Conservation (phyloP, 1,140 invertebrate genomes). For the Nephotettix cincticeps region DNA sequence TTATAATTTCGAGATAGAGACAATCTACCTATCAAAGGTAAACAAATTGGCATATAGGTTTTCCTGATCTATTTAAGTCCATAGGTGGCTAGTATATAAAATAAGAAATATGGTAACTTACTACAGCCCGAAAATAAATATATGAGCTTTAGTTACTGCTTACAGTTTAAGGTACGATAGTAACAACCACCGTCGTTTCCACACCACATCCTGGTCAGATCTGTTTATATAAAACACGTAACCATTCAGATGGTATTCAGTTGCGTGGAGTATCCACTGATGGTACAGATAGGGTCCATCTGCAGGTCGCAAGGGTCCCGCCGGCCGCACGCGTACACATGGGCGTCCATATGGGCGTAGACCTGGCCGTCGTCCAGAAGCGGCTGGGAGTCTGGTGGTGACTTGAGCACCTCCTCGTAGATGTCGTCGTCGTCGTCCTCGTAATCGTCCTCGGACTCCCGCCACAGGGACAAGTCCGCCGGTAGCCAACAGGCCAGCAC, state of each 20-base stretch:
- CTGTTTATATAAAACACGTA: no score
- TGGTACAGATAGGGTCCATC: constrained; percentile 40
- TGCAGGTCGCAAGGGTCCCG: constrained; percentile 34
- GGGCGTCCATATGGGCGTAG: not conserved
- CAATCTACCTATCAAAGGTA: no score
- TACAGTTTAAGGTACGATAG: no score
- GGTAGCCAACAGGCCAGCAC: constrained; percentile 41
- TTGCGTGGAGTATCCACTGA: constrained; percentile 30
- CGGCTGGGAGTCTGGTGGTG: constrained; percentile 34
- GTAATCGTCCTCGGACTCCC: constrained; percentile 34
- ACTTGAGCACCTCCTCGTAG: constrained; percentile 36
- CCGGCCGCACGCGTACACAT: constrained; percentile 27
- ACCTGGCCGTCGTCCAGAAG: constrained; percentile 29
- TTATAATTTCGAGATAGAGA: no score
- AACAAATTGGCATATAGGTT: no score
- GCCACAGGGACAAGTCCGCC: constrained; percentile 30
- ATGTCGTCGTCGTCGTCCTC: constrained; percentile 38
- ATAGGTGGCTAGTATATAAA: no score
- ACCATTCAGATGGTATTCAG: not conserved
- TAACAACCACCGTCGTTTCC: no score
- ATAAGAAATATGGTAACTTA: no score
- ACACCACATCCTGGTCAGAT: no score
- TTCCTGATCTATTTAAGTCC: no score
- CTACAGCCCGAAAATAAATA: no score
- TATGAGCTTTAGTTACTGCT: no score